Conservation (phyloP, 2,797 vertebrate genomes). For the Echeneis naucrates region DNA sequence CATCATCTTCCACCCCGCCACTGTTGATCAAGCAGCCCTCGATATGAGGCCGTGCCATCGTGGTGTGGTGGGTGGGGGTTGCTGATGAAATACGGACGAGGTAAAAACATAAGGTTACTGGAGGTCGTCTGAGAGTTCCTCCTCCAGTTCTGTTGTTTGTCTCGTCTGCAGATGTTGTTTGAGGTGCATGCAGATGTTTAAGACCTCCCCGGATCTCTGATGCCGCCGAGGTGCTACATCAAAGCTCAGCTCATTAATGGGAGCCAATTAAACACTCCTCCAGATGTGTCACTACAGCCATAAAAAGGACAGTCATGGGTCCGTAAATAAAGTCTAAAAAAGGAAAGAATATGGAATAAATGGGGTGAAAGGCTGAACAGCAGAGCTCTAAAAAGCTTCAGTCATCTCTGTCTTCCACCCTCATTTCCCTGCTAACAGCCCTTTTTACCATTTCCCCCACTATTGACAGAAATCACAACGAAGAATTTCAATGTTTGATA, state of each 20-base stretch:
- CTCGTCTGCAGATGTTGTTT: slow-evolving; percentile 77
- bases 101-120: slow-evolving; percentile 41
- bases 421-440: slow-evolving; percentile 18
- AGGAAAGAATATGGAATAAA: slow-evolving; percentile 24
- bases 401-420: slow-evolving; percentile 28
- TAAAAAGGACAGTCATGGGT: background rate
- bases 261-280: slow-evolving; percentile 40
- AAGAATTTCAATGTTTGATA: slow-evolving; percentile 74
- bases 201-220: slow-evolving; percentile 74
- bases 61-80: too few relatives aligned
- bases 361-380: slow-evolving; percentile 27
- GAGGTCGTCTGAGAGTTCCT: slow-evolving; percentile 46
- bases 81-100: slow-evolving; percentile 50
- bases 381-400: background rate
- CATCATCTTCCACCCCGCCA: slow-evolving; percentile 42
- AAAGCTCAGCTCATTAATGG: slow-evolving; percentile 78
- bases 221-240: slow-evolving; percentile 78
- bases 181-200: slow-evolving; percentile 78
- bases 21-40: slow-evolving; percentile 46
- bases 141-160: slow-evolving; percentile 69
- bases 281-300: slow-evolving; percentile 41
- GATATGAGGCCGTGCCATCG: slow-evolving; percentile 23
- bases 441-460: slow-evolving; percentile 32
- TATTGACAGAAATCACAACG: slow-evolving; percentile 62
- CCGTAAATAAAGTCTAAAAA: background rate